phyloP scores from a whole-genome alignment of 2,113 vertebrate genomes.

The Odobenus rosmarus region DNA sequence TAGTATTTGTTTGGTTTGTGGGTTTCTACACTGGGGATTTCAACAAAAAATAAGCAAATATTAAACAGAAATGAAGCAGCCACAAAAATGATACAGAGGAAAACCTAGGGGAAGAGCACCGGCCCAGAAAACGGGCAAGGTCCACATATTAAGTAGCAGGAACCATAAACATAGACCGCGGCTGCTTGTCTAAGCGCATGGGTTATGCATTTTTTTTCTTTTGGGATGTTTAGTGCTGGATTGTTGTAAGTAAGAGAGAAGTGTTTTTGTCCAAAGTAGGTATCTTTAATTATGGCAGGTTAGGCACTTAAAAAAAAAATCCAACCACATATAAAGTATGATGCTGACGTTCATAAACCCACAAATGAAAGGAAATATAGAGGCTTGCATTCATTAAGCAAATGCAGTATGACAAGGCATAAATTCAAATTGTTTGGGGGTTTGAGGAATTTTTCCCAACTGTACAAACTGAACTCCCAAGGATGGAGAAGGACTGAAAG shows the following conservation, averaged over 20 bases:
- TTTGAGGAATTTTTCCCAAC: conserved; percentile 64
- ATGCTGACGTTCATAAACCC: conserved; percentile 54
- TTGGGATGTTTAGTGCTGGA: background rate
- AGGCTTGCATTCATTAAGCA: conserved; percentile 69
- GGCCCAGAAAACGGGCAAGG: conserved; percentile 60
- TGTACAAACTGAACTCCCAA: conserved; percentile 48
- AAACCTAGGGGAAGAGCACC: conserved; percentile 69
- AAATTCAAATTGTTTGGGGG: conserved; percentile 66
- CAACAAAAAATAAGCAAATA: conserved; percentile 87
- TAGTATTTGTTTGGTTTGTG: conserved; percentile 87
- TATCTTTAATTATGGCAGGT: conserved; percentile 60
- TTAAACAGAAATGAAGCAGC: conserved; percentile 82
- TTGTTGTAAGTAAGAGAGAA: conserved; percentile 53
- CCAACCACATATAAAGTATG: conserved; percentile 56
- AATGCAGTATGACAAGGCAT: conserved; percentile 62
- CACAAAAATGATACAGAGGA: conserved; percentile 74
- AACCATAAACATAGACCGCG: conserved; percentile 39
- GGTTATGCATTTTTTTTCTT: background rate
- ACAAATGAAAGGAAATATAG: conserved; percentile 71
- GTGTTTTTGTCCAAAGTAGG: conserved; percentile 47
- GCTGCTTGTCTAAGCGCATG: conserved; percentile 6
- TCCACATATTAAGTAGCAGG: conserved; percentile 60
- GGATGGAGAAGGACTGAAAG: background rate
- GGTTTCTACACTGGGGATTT: conserved; percentile 84
- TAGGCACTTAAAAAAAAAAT: conserved; percentile 42